Evolutionary conservation across 2,113 vertebrate genomes (phyloP).

Genomic region (Centrocercus urophasianus): DNA sequence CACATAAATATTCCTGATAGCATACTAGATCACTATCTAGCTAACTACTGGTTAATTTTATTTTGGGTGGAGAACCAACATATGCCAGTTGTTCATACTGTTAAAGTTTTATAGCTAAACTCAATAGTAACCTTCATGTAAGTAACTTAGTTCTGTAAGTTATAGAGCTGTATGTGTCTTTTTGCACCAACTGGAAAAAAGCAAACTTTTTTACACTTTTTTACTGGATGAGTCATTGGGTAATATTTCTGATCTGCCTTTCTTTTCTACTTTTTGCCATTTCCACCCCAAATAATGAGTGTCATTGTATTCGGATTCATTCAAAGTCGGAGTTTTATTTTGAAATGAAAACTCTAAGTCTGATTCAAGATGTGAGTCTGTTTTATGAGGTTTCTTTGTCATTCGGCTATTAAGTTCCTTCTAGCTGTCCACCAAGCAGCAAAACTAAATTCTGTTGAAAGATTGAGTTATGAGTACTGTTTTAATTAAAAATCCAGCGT

Average conservation of each 20-base stretch:
- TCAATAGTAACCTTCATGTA: neutral
- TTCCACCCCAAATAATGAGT: neutral
- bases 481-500: slow-evolving; percentile 19
- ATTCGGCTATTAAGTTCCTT: neutral
- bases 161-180: neutral
- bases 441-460: neutral
- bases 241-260: neutral
- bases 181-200: neutral
- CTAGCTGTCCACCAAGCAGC: neutral
- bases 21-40: neutral
- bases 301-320: neutral
- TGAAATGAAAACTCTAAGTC: neutral
- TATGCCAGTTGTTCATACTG: neutral
- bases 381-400: neutral
- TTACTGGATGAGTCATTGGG: neutral
- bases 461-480: neutral
- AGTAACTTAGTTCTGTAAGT: neutral
- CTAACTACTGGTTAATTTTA: neutral
- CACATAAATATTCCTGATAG: neutral
- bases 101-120: neutral
- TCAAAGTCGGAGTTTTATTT: neutral
- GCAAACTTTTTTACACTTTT: neutral
- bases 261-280: neutral
- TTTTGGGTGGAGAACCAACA: neutral
- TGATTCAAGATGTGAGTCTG: neutral